These are phyloP conservation scores for Apotomis betuletana DNA, from an alignment of 2,888 invertebrate genomes.

Conservation along the genomic window DNA sequence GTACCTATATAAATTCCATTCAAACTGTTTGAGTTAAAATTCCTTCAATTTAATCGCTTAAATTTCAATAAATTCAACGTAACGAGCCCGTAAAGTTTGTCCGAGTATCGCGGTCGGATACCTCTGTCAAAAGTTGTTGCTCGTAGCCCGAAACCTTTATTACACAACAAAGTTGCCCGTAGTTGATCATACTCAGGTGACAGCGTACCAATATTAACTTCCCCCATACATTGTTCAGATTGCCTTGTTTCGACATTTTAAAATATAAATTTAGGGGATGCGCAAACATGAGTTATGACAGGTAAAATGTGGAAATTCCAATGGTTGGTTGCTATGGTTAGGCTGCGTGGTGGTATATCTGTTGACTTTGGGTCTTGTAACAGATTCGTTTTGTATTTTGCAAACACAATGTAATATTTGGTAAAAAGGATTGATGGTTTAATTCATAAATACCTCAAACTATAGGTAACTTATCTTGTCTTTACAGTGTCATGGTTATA, in stretches of 20 bases:
- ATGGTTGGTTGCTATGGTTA: background rate
- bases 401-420: too few relatives aligned
- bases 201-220: constrained; percentile 40
- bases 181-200: constrained; percentile 37
- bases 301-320: background rate
- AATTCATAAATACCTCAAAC: too few relatives aligned
- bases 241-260: constrained; percentile 28
- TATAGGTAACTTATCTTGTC: too few relatives aligned
- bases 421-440: too few relatives aligned
- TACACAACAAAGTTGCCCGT: constrained; percentile 31
- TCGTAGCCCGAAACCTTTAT: constrained; percentile 30
- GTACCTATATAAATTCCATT: background rate
- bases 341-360: background rate
- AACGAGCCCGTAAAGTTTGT: constrained; percentile 14
- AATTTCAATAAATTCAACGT: constrained; percentile 10
- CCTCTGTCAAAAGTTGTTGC: constrained; percentile 28
- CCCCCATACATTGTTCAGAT: constrained; percentile 32
- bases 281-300: background rate
- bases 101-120: constrained; percentile 1
- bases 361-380: background rate
- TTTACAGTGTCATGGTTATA: too few relatives aligned
- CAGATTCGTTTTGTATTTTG: too few relatives aligned
- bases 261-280: constrained; percentile 12
- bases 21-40: background rate
- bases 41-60: background rate